Percentiles rank a stretch among this genome's conserved stretches.
These are phyloP conservation scores for Perizoma affinitatum DNA, from an alignment of 2,888 invertebrate species.

Conservation along the genomic window DNA sequence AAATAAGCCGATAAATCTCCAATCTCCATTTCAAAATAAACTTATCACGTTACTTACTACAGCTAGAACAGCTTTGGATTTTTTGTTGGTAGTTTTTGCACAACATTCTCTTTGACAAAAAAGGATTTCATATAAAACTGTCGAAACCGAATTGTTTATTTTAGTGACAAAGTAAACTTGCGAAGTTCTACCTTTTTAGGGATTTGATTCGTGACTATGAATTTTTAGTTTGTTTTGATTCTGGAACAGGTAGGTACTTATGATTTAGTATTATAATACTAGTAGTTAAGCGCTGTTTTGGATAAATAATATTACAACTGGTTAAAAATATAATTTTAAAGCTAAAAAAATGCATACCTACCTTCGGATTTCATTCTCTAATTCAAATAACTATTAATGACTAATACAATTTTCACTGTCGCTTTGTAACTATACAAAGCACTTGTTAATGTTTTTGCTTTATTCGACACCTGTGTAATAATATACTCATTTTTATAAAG, in stretches of 20 bases:
- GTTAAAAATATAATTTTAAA: background rate
- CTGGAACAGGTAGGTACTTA: constrained; percentile 9
- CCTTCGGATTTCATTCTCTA: too few species aligned
- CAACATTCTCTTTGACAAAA: constrained; percentile 65
- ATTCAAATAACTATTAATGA: too few species aligned
- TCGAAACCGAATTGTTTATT: constrained; percentile 70
- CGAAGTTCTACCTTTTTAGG: constrained; percentile 49
- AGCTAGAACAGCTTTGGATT: constrained; percentile 62
- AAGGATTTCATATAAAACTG: constrained; percentile 53
- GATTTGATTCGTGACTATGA: constrained; percentile 50
- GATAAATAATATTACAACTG: background rate
- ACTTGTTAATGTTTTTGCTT: background rate
- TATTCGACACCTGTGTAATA: constrained; percentile 2
- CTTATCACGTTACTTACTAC: constrained; percentile 75
- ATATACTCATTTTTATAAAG: constrained; percentile 35
- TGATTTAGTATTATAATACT: too few species aligned
- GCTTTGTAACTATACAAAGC: background rate
- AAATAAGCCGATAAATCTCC: constrained; percentile 57
- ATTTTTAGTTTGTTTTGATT: constrained; percentile 37
- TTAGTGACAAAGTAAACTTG: constrained; percentile 68
- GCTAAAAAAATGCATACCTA: too few species aligned
- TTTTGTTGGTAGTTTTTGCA: constrained; percentile 74
- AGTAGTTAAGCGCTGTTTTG: background rate
- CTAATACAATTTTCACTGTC: too few species aligned
- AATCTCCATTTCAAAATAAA: constrained; percentile 77